Conservation (phyloP, 2,888 invertebrate genomes). For the Platycnemis pennipes region DNA sequence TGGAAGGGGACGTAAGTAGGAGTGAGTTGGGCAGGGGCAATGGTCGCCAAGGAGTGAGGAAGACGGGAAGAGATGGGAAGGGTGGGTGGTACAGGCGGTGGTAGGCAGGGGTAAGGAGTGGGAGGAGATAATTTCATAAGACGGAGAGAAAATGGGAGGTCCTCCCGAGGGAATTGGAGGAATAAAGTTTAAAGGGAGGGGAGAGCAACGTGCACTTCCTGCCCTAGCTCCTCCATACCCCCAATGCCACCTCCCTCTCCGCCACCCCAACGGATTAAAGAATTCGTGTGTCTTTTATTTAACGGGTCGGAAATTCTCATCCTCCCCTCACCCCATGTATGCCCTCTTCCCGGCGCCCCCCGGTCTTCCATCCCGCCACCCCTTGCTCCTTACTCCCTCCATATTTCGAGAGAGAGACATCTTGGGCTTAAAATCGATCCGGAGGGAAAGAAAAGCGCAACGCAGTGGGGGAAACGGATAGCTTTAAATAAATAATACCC, state of each 20-base stretch:
- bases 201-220: not conserved
- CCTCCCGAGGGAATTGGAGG: conserved; percentile 28
- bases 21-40: not conserved
- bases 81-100: too few species aligned
- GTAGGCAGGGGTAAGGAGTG: not conserved
- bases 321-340: not conserved
- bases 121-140: conserved; percentile 55
- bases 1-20: not conserved
- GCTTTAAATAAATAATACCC: not conserved
- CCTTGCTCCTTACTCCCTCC: not conserved
- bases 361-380: not conserved
- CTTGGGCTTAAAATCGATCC: conserved; percentile 20
- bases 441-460: not conserved
- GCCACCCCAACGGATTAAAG: conserved; percentile 10
- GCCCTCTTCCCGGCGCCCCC: not conserved
- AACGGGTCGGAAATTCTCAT: not conserved
- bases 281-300: conserved; percentile 16
- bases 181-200: conserved; percentile 43
- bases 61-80: not conserved
- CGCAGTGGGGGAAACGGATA: not conserved
- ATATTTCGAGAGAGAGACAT: conserved; percentile 17
- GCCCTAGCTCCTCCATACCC: not conserved
- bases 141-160: conserved; percentile 57
- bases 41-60: not conserved
- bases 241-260: not conserved